Percentiles rank a stretch among this genome's conserved stretches.
Conservation (phyloP, 1,140 invertebrate genomes). For the Brachionus asplanchnoidis region DNA sequence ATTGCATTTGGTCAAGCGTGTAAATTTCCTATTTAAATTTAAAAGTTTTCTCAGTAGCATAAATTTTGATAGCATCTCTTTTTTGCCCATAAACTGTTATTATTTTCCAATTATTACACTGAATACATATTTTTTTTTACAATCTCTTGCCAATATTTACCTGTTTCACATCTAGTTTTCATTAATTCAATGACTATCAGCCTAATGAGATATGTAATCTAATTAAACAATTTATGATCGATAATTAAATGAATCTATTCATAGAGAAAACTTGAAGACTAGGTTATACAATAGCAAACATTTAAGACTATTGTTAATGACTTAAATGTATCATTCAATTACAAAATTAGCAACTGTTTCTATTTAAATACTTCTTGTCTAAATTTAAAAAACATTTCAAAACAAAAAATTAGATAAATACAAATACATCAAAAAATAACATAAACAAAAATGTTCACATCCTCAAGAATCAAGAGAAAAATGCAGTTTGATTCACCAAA, state of each 20-base stretch:
- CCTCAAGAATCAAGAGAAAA: background rate
- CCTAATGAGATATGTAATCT: slow-evolving; percentile 1
- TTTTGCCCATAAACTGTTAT: background rate
- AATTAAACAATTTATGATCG: slow-evolving; percentile 16
- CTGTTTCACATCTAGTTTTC: background rate
- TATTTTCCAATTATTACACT: background rate
- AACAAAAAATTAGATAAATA: background rate
- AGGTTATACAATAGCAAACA: slow-evolving; percentile 1
- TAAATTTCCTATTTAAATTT: background rate
- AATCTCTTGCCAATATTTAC: background rate
- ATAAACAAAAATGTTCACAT: background rate
- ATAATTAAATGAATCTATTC: background rate
- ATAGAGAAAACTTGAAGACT: background rate
- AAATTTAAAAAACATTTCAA: background rate
- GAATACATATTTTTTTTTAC: background rate
- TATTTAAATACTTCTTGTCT: background rate
- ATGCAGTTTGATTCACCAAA: background rate
- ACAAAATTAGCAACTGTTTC: background rate
- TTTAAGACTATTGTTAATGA: slow-evolving; percentile 1
- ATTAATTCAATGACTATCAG: background rate
- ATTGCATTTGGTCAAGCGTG: background rate
- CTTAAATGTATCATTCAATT: background rate
- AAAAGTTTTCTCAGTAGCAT: background rate
- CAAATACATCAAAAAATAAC: background rate
- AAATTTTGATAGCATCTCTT: background rate